Conservation (phyloP, 1,140 invertebrate species). For the Notospermus geniculatus region DNA sequence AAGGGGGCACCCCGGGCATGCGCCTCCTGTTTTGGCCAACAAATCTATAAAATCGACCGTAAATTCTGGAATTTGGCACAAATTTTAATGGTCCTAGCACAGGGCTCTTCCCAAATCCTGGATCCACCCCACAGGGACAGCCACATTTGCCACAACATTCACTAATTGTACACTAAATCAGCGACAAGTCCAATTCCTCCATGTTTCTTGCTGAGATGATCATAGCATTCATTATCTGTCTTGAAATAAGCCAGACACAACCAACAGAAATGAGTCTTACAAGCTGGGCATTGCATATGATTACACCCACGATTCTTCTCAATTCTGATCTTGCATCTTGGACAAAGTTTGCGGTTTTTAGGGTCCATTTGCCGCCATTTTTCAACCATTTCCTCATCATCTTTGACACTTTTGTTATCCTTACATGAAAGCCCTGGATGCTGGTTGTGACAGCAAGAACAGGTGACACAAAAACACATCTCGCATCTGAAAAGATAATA, state of each 20-base stretch:
- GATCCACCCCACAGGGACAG: no score
- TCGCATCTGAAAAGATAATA: constrained; percentile 20
- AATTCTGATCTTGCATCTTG: constrained; percentile 25
- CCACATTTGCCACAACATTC: no score
- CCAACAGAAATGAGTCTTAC: constrained; percentile 29
- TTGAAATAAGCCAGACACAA: constrained; percentile 9
- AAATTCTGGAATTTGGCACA: no score
- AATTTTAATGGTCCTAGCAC: no score
- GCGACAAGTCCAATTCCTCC: no score
- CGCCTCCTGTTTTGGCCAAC: no score
- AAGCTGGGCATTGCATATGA: constrained; percentile 28
- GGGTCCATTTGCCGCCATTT: constrained; percentile 12
- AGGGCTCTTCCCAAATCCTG: no score
- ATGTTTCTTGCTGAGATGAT: no score
- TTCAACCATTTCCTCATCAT: neutral
- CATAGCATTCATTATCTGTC: no score
- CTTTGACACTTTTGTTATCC: neutral
- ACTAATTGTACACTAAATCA: no score
- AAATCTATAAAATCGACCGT: no score
- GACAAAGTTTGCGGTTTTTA: constrained; percentile 20
- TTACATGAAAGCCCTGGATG: constrained; percentile 13
- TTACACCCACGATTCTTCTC: constrained; percentile 32
- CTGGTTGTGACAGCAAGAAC: constrained; percentile 6
- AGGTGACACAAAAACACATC: neutral
- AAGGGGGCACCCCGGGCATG: no score